A percentile compares a stretch with the other conserved stretches of the same genome.
Evolutionary conservation across 2,113 vertebrate species (phyloP).

Genomic region (Indicator indicator): DNA sequence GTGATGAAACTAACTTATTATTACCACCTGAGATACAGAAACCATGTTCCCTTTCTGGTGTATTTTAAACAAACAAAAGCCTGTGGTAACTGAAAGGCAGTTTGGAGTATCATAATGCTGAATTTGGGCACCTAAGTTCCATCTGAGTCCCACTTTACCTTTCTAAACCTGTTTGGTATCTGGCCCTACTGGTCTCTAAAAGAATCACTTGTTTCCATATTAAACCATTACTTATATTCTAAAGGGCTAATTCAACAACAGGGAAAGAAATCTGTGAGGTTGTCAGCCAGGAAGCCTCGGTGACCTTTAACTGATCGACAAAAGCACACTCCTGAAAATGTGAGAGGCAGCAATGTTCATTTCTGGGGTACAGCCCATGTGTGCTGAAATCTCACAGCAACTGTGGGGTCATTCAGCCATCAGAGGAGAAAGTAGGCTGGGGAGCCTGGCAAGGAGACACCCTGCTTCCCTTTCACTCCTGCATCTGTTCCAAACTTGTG

Average conservation of each 20-base stretch:
- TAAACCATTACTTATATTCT: background rate
- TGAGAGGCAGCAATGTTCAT: background rate
- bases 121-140: background rate
- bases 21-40: background rate
- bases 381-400: background rate
- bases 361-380: background rate
- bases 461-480: background rate
- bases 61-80: background rate
- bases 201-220: background rate
- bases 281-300: background rate
- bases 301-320: background rate
- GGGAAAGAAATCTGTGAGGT: background rate
- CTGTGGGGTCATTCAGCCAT: background rate
- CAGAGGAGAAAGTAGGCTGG: background rate
- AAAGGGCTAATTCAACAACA: background rate
- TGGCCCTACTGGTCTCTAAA: background rate
- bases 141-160: background rate
- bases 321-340: background rate
- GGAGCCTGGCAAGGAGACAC: background rate
- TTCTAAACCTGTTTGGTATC: background rate
- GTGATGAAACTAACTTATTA: background rate
- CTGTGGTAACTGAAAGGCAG: background rate
- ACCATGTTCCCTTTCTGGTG: background rate
- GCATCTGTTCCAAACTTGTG: background rate
- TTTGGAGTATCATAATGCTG: background rate